phyloP scores from a whole-genome alignment of 2,797 vertebrate species.

The Fundulus diaphanus region DNA sequence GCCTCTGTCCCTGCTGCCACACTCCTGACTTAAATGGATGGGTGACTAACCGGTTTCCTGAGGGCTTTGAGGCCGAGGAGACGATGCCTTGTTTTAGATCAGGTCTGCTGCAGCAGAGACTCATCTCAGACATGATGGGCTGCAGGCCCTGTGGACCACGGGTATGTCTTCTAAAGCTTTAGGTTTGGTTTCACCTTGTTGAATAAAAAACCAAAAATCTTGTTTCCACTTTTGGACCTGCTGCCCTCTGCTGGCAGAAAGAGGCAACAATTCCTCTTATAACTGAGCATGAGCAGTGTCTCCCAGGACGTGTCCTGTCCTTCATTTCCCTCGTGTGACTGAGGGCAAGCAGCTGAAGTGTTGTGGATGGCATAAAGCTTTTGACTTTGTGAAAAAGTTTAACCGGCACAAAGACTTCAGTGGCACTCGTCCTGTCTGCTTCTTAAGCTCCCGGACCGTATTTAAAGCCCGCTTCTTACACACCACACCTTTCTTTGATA shows the following conservation, averaged over 20 bases:
- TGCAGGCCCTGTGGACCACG: too few species aligned
- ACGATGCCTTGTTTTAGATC: too few species aligned
- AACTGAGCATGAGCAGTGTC: not conserved
- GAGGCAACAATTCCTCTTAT: not conserved
- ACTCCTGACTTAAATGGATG: too few species aligned
- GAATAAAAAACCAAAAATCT: not conserved
- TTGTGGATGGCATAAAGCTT: not conserved
- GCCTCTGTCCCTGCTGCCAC: too few species aligned
- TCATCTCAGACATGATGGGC: not conserved
- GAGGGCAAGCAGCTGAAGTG: not conserved
- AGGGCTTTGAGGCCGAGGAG: too few species aligned
- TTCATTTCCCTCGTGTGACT: not conserved
- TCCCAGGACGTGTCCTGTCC: not conserved
- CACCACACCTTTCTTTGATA: constrained; percentile 59
- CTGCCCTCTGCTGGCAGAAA: constrained; percentile 76
- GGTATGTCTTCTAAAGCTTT: not conserved
- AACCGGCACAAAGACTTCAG: not conserved
- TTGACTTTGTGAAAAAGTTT: not conserved
- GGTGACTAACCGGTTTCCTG: too few species aligned
- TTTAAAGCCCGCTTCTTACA: constrained; percentile 58
- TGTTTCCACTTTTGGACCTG: constrained; percentile 44
- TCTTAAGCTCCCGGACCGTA: constrained; percentile 17
- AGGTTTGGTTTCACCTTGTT: not conserved
- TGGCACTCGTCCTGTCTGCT: constrained; percentile 6
- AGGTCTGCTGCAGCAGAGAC: too few species aligned